Evolutionary conservation across 2,888 invertebrate species (phyloP), one percentile per base, ranked within the genome.

Genomic region (Lymantria monacha): DNA sequence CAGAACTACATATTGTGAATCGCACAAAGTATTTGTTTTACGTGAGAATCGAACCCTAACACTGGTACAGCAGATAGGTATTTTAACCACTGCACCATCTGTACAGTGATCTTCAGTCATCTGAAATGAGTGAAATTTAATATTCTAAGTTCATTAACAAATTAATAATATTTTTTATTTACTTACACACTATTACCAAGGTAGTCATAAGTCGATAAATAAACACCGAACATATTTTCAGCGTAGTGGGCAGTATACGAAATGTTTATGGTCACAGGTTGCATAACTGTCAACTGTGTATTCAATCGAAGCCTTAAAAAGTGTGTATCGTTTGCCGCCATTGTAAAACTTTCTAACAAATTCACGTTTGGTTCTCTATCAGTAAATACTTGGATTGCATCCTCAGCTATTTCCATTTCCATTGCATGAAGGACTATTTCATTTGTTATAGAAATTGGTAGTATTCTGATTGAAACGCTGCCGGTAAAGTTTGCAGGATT

Each of bases 181-280:
- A 86, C 88, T 86, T 68, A 90, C 89, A 75, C 67, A 14, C 61
- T 63, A 12, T 55, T 59, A 12, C 66, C 71, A 11, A 63, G 59
- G 10, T 75, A 60, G 7, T 68, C 59, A 57, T 94, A 94, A 2
- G 85, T 91, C 36, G 94, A 93, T 30, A 93, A 82, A 61, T 94
- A 94, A 30, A 95, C 91, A 14, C 95, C 95, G 50, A 92, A 92
- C 74, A 94, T 89, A 40, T 93, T 92, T 13, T 86, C 86, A 36
- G 92, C 92, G 50, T 94, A 92, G 3, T 77, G 74, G 0, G 93
- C 95, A 0, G 71, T 75, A 64, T 93, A 96, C 0, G 84, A 73
- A 54, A 95, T 93, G 51, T 86, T 76, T 1, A 94, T 63, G 0
- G 72, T 71, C 66, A 94, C 93, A 0, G 79, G 80, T 12, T 77